phyloP scores from a whole-genome alignment of 2,113 vertebrate genomes.

The Silurus glanis region DNA sequence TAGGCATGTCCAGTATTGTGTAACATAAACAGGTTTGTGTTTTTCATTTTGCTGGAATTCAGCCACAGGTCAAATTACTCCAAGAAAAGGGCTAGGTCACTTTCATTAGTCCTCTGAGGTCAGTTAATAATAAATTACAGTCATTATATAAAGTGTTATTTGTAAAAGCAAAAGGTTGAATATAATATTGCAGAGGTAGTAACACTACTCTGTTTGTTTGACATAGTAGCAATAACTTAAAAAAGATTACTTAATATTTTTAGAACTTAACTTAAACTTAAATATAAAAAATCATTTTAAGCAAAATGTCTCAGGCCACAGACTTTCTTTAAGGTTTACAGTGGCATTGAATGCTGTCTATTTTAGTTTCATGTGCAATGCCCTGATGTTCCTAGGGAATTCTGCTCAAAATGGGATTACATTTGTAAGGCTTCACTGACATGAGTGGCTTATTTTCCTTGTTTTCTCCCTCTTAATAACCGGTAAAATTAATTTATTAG shows the following conservation, averaged over 20 bases:
- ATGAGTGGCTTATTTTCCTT: background rate
- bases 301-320: background rate
- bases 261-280: too few relatives aligned
- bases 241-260: too few relatives aligned
- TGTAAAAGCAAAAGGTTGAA: too few relatives aligned
- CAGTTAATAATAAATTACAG: slow-evolving; percentile 2
- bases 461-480: background rate
- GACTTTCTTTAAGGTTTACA: background rate
- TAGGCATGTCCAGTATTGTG: background rate
- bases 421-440: background rate
- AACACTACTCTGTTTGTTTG: background rate
- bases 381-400: background rate
- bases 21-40: background rate
- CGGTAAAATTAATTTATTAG: slow-evolving; percentile 15
- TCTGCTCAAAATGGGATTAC: background rate
- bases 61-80: background rate
- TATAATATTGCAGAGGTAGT: too few relatives aligned
- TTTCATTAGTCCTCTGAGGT: background rate
- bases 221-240: background rate
- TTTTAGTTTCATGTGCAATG: background rate
- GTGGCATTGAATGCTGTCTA: background rate
- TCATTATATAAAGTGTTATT: background rate
- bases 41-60: background rate
- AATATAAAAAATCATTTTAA: too few relatives aligned
- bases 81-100: background rate